phyloP scores from a whole-genome alignment of 2,888 invertebrate genomes.

The Himalopsyche japonica region DNA sequence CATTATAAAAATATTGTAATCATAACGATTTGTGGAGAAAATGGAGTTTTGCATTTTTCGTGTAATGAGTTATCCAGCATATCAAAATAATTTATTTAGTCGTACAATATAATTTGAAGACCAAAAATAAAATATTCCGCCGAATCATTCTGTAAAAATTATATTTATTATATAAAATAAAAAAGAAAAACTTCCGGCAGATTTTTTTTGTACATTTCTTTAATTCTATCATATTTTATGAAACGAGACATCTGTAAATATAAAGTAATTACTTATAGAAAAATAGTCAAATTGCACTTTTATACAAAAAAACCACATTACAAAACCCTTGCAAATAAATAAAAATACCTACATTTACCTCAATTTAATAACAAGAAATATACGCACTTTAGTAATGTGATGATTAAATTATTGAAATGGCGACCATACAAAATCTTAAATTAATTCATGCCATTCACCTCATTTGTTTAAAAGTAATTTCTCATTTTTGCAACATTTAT shows the following conservation, averaged over 20 bases:
- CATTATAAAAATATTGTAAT: constrained; percentile 2
- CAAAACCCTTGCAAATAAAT: constrained; percentile 26
- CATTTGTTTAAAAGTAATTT: constrained; percentile 41
- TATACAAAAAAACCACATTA: constrained; percentile 25
- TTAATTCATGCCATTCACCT: background rate
- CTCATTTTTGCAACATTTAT: constrained; percentile 39
- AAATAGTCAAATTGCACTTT: constrained; percentile 37
- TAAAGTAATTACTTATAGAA: constrained; percentile 12
- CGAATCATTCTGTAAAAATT: background rate
- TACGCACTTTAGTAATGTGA: constrained; percentile 10
- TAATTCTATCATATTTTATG: background rate
- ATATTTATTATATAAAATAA: background rate
- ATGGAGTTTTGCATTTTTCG: constrained; percentile 23
- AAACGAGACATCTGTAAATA: constrained; percentile 11
- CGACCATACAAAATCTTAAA: background rate
- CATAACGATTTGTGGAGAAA: constrained; percentile 22
- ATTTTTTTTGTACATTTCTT: background rate
- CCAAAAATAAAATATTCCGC: background rate
- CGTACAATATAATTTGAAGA: background rate
- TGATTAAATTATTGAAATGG: background rate
- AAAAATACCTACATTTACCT: constrained; percentile 41
- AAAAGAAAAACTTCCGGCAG: background rate
- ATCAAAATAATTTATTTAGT: constrained; percentile 21
- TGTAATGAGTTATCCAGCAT: constrained; percentile 22
- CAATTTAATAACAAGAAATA: constrained; percentile 26